Evolutionary conservation across 2,888 invertebrate genomes (phyloP), one percentile per base, ranked within the genome.

Genomic region (Ichneumoninae sp.): DNA sequence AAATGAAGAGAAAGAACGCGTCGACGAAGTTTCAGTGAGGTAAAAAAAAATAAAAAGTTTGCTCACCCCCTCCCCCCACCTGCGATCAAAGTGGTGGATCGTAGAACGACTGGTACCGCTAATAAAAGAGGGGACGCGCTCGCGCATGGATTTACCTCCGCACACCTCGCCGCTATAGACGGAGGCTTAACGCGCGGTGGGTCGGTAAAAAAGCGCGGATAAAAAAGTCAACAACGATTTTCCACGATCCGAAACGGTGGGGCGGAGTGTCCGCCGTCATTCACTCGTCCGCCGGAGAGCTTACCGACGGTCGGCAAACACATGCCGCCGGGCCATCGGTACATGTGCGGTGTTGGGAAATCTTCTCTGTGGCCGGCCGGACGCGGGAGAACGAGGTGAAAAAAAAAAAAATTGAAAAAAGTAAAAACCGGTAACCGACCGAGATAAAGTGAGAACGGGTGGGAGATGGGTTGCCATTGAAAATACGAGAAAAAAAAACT

Each of bases 291-390:
- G 50, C 60, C 68, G 78, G 13, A 30, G 62, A 62, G 71, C 83
- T 84, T 81, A 72, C 76, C 80, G 86, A 85, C 84, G 66, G 84
- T 85, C 84, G 82, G 79, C 79, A 79, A 79, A 75, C 81, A 79
- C 72, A 78, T 74, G 65, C 78, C 40, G 75, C 78, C 52, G 84
- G 75, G 72, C 70, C 77, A 65, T 79, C 70, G 82, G 84, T 65
- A 68, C 80, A 26, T 65, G 71, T 54, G 60, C 62, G 68, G 60
- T 74, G 80, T 68, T 50, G 74, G 70, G 81, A 68, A 84, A 84
- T 81, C 78, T 70, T 78, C 77, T 78, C 74, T 77, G 77, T 69
- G 77, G 77, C 84, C 52, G 54, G 62, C 10, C 52, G 52, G 40
- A 60, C 26, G 50, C 57, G 16, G 68, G 68, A 66, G 57, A 72